Evolutionary conservation across 2,888 invertebrate species (phyloP).

Genomic region (Agelastica alni): DNA sequence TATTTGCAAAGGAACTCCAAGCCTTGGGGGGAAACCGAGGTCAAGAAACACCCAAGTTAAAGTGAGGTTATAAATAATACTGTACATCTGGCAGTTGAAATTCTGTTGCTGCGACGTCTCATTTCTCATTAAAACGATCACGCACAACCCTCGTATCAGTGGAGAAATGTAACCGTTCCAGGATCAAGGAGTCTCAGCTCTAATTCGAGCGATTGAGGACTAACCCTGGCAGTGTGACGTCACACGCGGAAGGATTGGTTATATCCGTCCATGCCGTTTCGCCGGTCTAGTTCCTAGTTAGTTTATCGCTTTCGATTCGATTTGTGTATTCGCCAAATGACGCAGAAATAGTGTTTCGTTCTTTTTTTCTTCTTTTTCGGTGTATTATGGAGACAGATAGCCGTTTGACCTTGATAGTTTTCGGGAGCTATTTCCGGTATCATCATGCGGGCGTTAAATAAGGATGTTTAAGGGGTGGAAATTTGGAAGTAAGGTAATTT

Average conservation of each 20-base stretch:
- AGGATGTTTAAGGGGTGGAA: slow-evolving; percentile 54
- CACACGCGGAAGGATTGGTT: slow-evolving; percentile 52
- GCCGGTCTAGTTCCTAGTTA: slow-evolving; percentile 34
- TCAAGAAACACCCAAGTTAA: no score
- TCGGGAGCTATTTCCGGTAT: not conserved
- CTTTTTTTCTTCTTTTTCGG: slow-evolving; percentile 1
- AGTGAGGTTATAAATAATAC: no score
- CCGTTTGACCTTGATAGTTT: slow-evolving; percentile 4
- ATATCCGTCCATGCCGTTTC: slow-evolving; percentile 49
- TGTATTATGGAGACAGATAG: not conserved
- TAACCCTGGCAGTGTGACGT: slow-evolving; percentile 56
- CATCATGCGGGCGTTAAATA: slow-evolving; percentile 1
- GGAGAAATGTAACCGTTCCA: no score
- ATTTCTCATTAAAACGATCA: no score
- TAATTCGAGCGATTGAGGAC: slow-evolving; percentile 28
- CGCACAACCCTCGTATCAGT: no score
- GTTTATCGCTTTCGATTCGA: slow-evolving; percentile 28
- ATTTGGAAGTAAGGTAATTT: slow-evolving; percentile 48
- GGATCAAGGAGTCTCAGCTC: no score
- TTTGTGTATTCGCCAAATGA: no score
- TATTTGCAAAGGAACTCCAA: no score
- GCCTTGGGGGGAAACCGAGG: no score
- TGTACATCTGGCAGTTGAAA: no score
- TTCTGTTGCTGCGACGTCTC: no score
- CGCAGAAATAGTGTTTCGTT: no score